Percentiles rank a stretch among this genome's conserved stretches.
Conservation (phyloP, 2,888 invertebrate genomes). For the Arrhopalites spinosus region DNA sequence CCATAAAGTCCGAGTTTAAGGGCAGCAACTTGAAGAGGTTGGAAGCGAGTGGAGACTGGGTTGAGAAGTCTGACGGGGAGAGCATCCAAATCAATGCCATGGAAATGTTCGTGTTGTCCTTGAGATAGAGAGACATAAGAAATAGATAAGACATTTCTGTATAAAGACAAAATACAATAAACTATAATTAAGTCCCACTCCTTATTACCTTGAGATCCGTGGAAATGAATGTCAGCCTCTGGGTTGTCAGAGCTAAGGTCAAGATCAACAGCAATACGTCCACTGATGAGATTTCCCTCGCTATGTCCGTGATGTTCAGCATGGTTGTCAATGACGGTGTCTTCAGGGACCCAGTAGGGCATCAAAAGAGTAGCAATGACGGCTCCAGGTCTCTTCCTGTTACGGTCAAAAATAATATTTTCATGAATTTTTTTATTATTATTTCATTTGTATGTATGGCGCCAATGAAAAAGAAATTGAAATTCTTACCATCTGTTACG, state of each 20-base stretch:
- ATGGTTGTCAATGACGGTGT: conserved; percentile 45
- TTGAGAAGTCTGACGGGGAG: conserved; percentile 47
- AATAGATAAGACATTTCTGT: no score
- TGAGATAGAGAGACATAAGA: no score
- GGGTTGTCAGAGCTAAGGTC: conserved; percentile 49
- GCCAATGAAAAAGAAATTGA: no score
- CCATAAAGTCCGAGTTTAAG: conserved; percentile 52
- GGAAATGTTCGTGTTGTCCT: conserved; percentile 55
- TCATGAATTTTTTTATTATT: no score
- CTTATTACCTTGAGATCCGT: no score
- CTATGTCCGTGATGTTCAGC: conserved; percentile 43
- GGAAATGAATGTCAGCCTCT: conserved; percentile 53
- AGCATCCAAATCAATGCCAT: conserved; percentile 53
- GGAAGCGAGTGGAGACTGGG: conserved; percentile 54
- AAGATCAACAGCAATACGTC: conserved; percentile 48
- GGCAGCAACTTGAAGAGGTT: conserved; percentile 42
- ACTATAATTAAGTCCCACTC: no score
- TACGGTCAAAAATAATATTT: no score
- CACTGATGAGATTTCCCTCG: conserved; percentile 46
- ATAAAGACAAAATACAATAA: no score
- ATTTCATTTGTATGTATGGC: no score
- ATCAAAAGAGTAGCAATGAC: conserved; percentile 50
- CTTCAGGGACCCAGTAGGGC: conserved; percentile 52
- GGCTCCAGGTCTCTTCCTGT: conserved; percentile 51
- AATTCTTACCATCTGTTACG: conserved; percentile 55